Percentiles rank a stretch among this genome's conserved stretches.
These are phyloP conservation scores for Glyphotaelius pellucidus DNA, from an alignment of 2,888 invertebrate genomes.

Conservation along the genomic window DNA sequence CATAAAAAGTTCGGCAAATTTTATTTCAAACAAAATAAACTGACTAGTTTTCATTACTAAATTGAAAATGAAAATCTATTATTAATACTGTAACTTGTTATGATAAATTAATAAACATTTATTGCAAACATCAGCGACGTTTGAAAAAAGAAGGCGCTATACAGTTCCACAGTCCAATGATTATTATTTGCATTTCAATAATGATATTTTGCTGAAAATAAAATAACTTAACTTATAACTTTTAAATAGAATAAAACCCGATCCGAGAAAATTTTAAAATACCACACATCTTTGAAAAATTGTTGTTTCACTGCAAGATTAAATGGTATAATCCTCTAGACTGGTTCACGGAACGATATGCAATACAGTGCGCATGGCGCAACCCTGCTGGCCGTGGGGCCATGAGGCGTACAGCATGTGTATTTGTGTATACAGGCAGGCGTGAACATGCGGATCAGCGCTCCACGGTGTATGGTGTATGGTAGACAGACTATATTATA, in stretches of 20 bases:
- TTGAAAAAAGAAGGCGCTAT: too few species aligned
- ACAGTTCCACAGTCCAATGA: too few species aligned
- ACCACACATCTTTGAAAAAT: not conserved
- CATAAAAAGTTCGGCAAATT: too few species aligned
- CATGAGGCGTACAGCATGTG: constrained; percentile 20
- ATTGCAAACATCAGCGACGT: too few species aligned
- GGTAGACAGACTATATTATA: not conserved
- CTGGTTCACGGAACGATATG: not conserved
- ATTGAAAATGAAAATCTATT: too few species aligned
- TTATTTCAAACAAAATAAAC: too few species aligned
- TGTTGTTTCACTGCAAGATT: not conserved
- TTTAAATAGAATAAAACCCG: not conserved
- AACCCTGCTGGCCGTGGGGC: constrained; percentile 12
- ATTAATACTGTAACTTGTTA: too few species aligned
- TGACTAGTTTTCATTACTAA: too few species aligned
- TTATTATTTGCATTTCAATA: not conserved
- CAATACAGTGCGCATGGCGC: not conserved
- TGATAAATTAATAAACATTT: too few species aligned
- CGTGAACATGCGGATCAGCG: constrained; percentile 66
- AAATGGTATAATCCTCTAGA: not conserved
- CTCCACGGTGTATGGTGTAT: constrained; percentile 2
- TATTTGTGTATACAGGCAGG: constrained; percentile 40
- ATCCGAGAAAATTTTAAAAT: not conserved
- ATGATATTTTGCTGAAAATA: not conserved
- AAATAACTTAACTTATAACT: too few species aligned